Conservation (phyloP, 2,888 invertebrate species). For the Lepidocyrtoides sp. region DNA sequence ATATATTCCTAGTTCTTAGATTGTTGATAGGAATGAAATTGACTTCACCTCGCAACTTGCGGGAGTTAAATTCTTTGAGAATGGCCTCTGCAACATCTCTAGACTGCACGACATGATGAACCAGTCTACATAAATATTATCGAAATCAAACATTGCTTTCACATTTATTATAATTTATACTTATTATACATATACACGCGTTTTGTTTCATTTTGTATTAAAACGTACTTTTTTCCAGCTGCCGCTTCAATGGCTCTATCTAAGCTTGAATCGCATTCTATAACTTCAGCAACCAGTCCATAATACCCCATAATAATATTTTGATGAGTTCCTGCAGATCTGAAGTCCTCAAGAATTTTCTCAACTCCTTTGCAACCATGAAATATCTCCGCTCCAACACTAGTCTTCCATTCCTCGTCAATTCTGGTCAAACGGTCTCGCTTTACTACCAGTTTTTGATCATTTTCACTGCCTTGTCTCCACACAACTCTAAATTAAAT, state of each 20-base stretch:
- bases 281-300: constrained; percentile 79
- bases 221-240: constrained; percentile 65
- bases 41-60: constrained; percentile 72
- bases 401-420: constrained; percentile 51
- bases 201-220: no score
- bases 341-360: constrained; percentile 60
- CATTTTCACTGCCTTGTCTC: background rate
- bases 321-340: background rate
- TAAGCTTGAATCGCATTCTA: constrained; percentile 62
- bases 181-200: no score
- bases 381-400: background rate
- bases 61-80: constrained; percentile 77
- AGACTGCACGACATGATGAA: constrained; percentile 77
- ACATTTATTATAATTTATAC: no score
- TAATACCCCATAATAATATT: constrained; percentile 70
- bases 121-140: constrained; percentile 57
- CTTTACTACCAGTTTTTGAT: constrained; percentile 39
- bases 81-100: constrained; percentile 59
- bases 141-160: no score
- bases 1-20: background rate
- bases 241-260: constrained; percentile 78
- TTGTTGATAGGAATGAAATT: constrained; percentile 73
- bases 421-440: background rate
- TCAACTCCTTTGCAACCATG: constrained; percentile 70
- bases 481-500: background rate